Evolutionary conservation across 2,797 vertebrate species (phyloP).

Genomic region (Pelobates cultripes): DNA sequence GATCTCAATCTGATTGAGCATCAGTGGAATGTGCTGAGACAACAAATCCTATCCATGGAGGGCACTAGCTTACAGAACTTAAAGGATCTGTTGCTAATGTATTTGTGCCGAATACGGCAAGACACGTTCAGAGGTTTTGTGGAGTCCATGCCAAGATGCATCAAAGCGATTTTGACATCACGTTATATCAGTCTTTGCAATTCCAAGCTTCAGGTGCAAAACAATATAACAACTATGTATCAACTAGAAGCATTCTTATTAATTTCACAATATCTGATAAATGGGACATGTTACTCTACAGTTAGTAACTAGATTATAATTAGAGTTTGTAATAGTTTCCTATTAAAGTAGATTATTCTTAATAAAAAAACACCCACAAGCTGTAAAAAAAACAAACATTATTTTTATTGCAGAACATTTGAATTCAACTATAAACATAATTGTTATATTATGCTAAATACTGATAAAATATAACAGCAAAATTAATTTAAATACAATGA

Average conservation of each 20-base stretch:
- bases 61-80: too few relatives aligned
- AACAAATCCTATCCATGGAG: too few relatives aligned
- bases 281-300: background rate
- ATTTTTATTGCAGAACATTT: constrained; percentile 17
- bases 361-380: constrained; percentile 13
- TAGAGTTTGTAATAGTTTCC: constrained; percentile 4
- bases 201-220: background rate
- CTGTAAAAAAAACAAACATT: background rate
- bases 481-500: constrained; percentile 3
- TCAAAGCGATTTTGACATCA: too few relatives aligned
- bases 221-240: background rate
- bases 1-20: too few relatives aligned
- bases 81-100: too few relatives aligned
- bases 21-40: too few relatives aligned
- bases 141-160: too few relatives aligned
- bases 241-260: background rate
- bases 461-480: constrained; percentile 4
- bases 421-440: constrained; percentile 2
- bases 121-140: too few relatives aligned
- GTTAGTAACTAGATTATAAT: constrained; percentile 1
- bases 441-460: constrained; percentile 3
- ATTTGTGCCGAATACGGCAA: too few relatives aligned
- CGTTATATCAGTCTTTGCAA: too few relatives aligned
- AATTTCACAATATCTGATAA: background rate
- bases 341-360: constrained; percentile 27